Conservation (phyloP, 2,888 invertebrate genomes). For the Agrenia bidenticulata region DNA sequence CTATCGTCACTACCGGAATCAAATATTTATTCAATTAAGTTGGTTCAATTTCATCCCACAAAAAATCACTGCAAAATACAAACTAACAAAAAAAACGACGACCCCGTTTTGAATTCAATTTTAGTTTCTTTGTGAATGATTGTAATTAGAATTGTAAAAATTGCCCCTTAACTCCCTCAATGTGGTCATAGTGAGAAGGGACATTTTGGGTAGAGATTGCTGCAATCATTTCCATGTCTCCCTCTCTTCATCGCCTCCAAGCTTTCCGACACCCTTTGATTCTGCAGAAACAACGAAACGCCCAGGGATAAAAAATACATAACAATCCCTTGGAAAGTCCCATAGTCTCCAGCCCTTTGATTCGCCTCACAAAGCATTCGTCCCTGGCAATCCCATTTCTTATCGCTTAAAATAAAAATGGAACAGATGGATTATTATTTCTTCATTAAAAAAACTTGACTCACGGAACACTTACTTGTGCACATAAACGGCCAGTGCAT, state of each 20-base stretch:
- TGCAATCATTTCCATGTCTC: slow-evolving; percentile 45
- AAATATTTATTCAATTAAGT: not conserved
- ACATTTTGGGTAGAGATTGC: slow-evolving; percentile 40
- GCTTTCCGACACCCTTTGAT: slow-evolving; percentile 47
- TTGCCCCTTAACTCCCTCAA: not conserved
- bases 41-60: not conserved
- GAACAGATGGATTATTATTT: too few species aligned
- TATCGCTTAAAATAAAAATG: slow-evolving; percentile 36
- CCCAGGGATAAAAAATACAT: slow-evolving; percentile 44
- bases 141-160: too few species aligned
- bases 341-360: slow-evolving; percentile 45
- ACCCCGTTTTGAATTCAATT: not conserved
- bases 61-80: not conserved
- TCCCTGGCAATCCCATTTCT: slow-evolving; percentile 47
- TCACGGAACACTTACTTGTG: slow-evolving; percentile 48
- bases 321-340: slow-evolving; percentile 36
- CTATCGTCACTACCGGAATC: too few species aligned
- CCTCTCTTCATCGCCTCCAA: slow-evolving; percentile 51
- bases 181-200: slow-evolving; percentile 42
- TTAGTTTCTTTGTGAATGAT: not conserved
- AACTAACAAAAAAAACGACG: not conserved
- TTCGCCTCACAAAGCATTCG: slow-evolving; percentile 49
- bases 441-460: too few species aligned
- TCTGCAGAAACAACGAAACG: slow-evolving; percentile 42
- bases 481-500: slow-evolving; percentile 48